phyloP scores from a whole-genome alignment of 2,888 invertebrate species.

The Tenthredo notha region DNA sequence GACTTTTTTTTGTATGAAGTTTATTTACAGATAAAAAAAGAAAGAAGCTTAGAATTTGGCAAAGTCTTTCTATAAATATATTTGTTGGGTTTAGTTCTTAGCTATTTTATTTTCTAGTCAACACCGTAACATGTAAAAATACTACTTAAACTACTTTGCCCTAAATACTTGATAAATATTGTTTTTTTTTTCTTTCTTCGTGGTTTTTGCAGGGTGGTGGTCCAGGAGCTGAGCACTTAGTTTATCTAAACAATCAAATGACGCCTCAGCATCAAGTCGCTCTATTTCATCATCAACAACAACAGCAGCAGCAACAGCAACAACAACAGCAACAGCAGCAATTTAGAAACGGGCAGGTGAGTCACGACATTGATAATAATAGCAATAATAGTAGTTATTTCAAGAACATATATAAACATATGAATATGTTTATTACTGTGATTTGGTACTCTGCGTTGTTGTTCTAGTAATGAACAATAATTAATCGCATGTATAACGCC shows the following conservation, averaged over 20 bases:
- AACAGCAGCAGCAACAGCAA: conserved; percentile 80
- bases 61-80: not conserved
- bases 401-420: not conserved
- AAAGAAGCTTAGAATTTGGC: not conserved
- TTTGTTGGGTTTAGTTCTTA: not conserved
- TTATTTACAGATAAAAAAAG: too few relatives aligned
- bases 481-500: not conserved
- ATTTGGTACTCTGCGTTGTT: not conserved
- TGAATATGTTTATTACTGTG: not conserved
- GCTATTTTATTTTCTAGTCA: not conserved
- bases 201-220: conserved; percentile 80
- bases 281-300: conserved; percentile 75
- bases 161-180: not conserved
- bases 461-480: not conserved
- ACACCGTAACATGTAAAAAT: not conserved
- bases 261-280: conserved; percentile 77
- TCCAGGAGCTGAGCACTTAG: conserved; percentile 82
- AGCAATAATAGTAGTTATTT: not conserved
- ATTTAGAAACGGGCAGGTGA: conserved; percentile 77
- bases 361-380: conserved; percentile 57
- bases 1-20: too few relatives aligned
- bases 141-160: not conserved
- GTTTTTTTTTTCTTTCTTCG: not conserved
- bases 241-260: conserved; percentile 78
- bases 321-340: conserved; percentile 80